Conservation (phyloP, 2,888 invertebrate species). For the Poecilobothrus nobilitatus region DNA sequence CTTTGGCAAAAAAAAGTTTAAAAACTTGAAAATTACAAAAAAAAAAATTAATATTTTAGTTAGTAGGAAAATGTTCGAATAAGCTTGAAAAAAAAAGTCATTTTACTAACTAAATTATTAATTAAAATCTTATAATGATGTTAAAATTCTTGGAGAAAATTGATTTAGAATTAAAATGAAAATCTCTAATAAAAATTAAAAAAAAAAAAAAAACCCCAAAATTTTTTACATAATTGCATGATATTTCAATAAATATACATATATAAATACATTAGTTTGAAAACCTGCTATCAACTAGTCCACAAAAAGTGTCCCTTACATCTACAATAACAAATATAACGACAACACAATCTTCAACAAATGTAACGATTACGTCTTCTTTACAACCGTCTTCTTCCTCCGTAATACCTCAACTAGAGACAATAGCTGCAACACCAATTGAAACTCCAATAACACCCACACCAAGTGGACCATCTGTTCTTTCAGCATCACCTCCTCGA, state of each 20-base stretch:
- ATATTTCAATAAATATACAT: too few relatives aligned
- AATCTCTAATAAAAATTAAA: too few relatives aligned
- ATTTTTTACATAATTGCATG: too few relatives aligned
- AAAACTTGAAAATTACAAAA: too few relatives aligned
- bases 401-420: background rate
- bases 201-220: background rate
- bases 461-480: conserved; percentile 27
- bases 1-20: too few relatives aligned
- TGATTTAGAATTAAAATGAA: too few relatives aligned
- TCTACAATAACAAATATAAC: conserved; percentile 25
- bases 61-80: too few relatives aligned
- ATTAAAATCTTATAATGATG: too few relatives aligned
- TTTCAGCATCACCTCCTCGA: conserved; percentile 35
- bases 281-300: conserved; percentile 27
- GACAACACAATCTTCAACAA: conserved; percentile 20
- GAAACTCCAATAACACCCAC: conserved; percentile 31
- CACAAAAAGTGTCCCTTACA: conserved; percentile 28
- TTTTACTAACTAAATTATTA: too few relatives aligned
- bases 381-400: background rate
- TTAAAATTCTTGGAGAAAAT: too few relatives aligned
- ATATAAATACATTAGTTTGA: conserved; percentile 20
- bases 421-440: conserved; percentile 5
- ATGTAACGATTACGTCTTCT: conserved; percentile 20
- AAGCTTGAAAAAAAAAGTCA: too few relatives aligned
- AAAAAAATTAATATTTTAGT: too few relatives aligned